Evolutionary conservation across 2,113 vertebrate species (phyloP), one percentile per base, ranked within the genome.

Genomic region (Quiscalus mexicanus): DNA sequence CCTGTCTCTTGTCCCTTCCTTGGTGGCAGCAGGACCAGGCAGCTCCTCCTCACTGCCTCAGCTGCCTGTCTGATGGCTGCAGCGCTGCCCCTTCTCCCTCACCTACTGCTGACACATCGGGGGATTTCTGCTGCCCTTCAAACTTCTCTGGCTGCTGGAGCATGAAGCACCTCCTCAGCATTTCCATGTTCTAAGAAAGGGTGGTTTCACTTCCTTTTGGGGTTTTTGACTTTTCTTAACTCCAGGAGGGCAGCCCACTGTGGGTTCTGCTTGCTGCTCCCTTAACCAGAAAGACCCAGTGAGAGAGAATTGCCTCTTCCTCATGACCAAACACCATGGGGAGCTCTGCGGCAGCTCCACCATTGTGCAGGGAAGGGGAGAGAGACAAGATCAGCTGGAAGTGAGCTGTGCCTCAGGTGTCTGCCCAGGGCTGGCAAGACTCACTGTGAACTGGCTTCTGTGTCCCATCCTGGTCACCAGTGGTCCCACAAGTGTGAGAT

Each of bases 161-260:
- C 86, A 53, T 81, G 76, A 93, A 90, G 79, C 60, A 59, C 76
- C 83, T 39, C 62, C 80, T 95, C 94, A 95, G 93, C 68, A 84
- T 90, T 95, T 96, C 93, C 93, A 96, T 67, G 47, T 84, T 95
- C 83, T 87, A 95, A 95, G 80, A 95, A 96, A 93, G 84, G 86
- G 60, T 15, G 9, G 35, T 96, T 96, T 96, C 95, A 92, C 74
- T 97, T 96, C 95, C 28, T 56, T 79, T 91, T 71, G 22, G 64
- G 83, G 45, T 82, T 94, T 94, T 55, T 25, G 69, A 50, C 15
- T 58, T 85, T 96, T 93, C 63, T 82, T 55, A 84, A 45, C 35
- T 71, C 23, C 35, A 59, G 56, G 25, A 94, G 45, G 27, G 37
- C 85, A 74, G 64, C 30, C 23, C 25, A 12, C 56, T 55, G n/a